A percentile compares a stretch with the other conserved stretches of the same genome.
Evolutionary conservation across 2,113 vertebrate species (phyloP).

Genomic region (Calyptomena viridis): DNA sequence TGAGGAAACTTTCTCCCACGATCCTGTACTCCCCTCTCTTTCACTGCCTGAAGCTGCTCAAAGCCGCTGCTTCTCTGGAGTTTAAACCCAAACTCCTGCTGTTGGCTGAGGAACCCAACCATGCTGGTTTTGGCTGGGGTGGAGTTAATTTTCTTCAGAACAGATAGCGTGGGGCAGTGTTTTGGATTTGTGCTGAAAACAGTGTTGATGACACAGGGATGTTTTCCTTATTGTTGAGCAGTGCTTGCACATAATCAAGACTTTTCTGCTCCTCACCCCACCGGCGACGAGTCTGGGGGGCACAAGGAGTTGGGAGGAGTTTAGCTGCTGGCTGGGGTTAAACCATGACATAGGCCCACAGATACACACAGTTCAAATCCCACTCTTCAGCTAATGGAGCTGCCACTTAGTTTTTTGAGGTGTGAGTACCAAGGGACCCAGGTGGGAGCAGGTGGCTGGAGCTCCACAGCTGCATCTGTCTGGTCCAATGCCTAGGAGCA

Average conservation of each 20-base stretch:
- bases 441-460: background rate
- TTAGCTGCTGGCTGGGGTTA: background rate
- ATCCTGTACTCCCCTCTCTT: background rate
- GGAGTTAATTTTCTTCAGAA: background rate
- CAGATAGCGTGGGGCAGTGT: background rate
- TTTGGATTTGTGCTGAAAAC: background rate
- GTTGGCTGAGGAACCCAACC: rapidly evolving
- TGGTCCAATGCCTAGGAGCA: rapidly evolving
- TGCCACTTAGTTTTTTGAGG: background rate
- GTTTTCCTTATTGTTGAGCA: background rate
- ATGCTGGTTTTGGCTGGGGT: background rate
- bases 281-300: background rate
- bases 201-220: background rate
- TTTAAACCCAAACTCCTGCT: background rate
- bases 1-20: background rate
- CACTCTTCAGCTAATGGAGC: background rate
- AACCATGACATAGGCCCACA: rapidly evolving
- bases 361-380: background rate
- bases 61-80: background rate
- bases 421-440: rapidly evolving
- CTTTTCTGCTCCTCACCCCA: background rate
- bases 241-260: background rate
- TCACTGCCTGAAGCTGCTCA: background rate
- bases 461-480: rapidly evolving
- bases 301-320: background rate